phyloP scores from a whole-genome alignment of 2,113 vertebrate genomes.

The Hydrochoerus hydrochaeris region DNA sequence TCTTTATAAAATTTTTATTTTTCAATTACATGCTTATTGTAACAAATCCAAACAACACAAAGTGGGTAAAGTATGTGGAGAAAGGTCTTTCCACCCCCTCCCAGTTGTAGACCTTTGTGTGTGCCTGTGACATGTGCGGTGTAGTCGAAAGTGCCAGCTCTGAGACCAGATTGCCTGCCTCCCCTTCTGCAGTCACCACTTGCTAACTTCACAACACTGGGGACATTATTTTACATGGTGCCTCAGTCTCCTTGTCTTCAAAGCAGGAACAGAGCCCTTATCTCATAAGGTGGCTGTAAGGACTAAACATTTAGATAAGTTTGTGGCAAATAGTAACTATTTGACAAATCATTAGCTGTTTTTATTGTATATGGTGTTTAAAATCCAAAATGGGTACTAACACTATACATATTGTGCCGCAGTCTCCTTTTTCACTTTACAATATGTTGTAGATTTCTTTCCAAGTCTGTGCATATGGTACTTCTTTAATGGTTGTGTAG shows the following conservation, averaged over 20 bases:
- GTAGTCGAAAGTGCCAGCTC: rapidly evolving
- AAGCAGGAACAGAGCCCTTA: background rate
- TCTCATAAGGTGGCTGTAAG: background rate
- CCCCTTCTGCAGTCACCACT: background rate
- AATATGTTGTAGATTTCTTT: conserved; percentile 42
- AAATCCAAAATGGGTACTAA: conserved; percentile 52
- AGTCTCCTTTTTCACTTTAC: conserved; percentile 49
- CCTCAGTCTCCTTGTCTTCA: conserved; percentile 17
- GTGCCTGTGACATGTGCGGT: rapidly evolving
- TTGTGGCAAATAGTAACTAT: background rate
- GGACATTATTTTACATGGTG: too few relatives aligned
- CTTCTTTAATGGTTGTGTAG: background rate
- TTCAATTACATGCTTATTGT: conserved; percentile 72
- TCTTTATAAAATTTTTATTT: conserved; percentile 72
- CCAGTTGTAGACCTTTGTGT: rapidly evolving
- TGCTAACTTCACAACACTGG: background rate
- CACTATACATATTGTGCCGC: background rate
- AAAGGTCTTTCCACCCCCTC: background rate
- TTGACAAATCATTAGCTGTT: conserved; percentile 32
- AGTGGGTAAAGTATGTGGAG: background rate
- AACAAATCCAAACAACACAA: conserved; percentile 67
- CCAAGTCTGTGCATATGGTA: conserved; percentile 56
- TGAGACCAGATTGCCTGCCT: background rate
- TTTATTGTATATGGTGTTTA: conserved; percentile 29
- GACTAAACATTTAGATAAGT: conserved; percentile 38